phyloP scores from a whole-genome alignment of 2,797 vertebrate species.

The Lutjanus argentimaculatus region DNA sequence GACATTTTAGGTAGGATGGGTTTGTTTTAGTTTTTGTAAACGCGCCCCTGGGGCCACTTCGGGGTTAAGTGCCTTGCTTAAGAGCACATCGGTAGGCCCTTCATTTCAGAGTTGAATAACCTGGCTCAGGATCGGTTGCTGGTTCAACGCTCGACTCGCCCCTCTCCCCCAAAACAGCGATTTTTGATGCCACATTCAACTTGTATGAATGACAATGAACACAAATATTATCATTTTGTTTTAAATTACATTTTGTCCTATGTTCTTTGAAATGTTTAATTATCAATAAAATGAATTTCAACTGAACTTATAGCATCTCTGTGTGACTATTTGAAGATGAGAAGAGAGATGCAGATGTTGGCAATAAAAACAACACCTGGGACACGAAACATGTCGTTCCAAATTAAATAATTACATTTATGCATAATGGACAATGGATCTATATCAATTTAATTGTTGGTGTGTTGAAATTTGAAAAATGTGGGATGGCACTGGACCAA shows the following conservation, averaged over 20 bases:
- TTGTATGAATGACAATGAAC: slow-evolving; percentile 81
- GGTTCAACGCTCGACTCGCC: slow-evolving; percentile 75
- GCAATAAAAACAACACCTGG: too few species aligned
- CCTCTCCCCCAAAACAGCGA: slow-evolving; percentile 32
- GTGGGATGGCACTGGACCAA: too few species aligned
- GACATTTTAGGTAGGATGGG: slow-evolving; percentile 59
- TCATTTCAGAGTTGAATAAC: slow-evolving; percentile 76
- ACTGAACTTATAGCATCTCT: slow-evolving; percentile 41
- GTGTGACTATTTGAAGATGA: slow-evolving; percentile 58
- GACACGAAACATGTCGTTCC: too few species aligned
- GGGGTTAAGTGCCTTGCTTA: slow-evolving; percentile 84
- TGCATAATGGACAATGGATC: too few species aligned
- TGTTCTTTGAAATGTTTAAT: slow-evolving; percentile 84
- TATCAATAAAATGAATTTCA: slow-evolving; percentile 83
- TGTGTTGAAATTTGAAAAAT: too few species aligned
- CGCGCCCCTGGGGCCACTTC: slow-evolving; percentile 69
- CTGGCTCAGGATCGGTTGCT: slow-evolving; percentile 82
- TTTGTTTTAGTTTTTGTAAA: slow-evolving; percentile 69
- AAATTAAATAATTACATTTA: too few species aligned
- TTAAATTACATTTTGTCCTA: slow-evolving; percentile 81
- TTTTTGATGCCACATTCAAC: slow-evolving; percentile 81
- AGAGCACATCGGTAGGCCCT: slow-evolving; percentile 79
- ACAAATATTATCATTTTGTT: slow-evolving; percentile 80
- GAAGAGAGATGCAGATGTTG: neutral
- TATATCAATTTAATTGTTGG: too few species aligned